Conservation (phyloP, 2,797 vertebrate genomes). For the Capromys pilorides region DNA sequence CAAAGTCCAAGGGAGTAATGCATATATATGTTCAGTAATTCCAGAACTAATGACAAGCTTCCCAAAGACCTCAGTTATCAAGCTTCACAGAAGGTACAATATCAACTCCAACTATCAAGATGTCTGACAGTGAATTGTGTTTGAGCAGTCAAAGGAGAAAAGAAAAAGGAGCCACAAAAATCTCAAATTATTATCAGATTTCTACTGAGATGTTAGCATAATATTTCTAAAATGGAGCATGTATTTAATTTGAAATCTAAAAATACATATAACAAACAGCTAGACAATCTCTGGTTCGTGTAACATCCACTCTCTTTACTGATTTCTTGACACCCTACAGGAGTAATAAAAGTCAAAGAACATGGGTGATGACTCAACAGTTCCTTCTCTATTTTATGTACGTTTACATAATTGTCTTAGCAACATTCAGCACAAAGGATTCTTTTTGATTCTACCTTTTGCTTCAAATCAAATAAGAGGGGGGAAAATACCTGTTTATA, state of each 20-base stretch:
- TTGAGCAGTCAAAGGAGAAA: not conserved
- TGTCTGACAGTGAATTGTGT: not conserved
- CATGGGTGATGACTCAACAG: not conserved
- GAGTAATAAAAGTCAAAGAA: not conserved
- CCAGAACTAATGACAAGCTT: not conserved
- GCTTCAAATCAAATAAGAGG: not conserved
- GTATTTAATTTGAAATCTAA: constrained; percentile 33
- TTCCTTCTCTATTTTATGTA: not conserved
- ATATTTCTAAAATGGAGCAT: not conserved
- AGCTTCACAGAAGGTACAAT: not conserved
- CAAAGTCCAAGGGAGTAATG: not conserved
- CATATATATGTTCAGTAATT: not conserved
- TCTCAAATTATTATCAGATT: not conserved
- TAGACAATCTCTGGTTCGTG: not conserved
- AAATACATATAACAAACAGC: not conserved
- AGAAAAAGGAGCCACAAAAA: constrained; percentile 41
- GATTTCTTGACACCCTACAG: not conserved
- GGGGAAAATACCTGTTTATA: constrained; percentile 94
- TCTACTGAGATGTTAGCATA: not conserved
- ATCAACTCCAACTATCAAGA: not conserved
- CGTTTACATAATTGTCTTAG: not conserved
- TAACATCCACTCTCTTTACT: not conserved
- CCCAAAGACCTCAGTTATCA: not conserved
- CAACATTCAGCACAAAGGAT: not conserved
- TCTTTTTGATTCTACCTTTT: constrained; percentile 7